Base-by-base conservation (phyloP, 2,797 vertebrate species). In the Gadopsis marmoratus region DNA sequence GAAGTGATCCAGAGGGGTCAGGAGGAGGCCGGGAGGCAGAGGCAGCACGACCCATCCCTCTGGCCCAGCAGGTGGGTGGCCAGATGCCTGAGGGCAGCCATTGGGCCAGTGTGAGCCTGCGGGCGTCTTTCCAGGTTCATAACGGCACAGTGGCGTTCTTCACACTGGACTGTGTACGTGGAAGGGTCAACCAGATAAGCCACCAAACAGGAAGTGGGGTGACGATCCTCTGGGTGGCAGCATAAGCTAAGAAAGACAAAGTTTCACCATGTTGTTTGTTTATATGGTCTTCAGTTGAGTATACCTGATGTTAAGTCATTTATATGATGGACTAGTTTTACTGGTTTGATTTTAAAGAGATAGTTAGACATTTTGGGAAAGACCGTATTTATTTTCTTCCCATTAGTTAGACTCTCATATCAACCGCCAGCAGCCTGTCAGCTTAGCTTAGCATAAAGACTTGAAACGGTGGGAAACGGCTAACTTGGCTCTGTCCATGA, bases 131-230 rank as follows among this genome's bases (percentile, higher is more conserved):
- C 85, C 91, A 93, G 70, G 96, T 97, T 37, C 91, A 45, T 6
- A 97, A 97, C 0, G 95, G 95, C 43, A 97, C 97, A 3, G 41
- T 92, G 4, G 71, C 97, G 72, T 96, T 94, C 19, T 89, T 96
- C 92, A 95, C 95, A 26, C 88, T 97, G 87, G 96, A 97, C 92
- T 98, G 97, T 8, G 93, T 97, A 1, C 96, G 95, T 3, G 96
- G 97, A 72, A 94, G 97, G 47, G 93, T 97, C 91, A 98, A 97
- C 90, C 96, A 97, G 88, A 96, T 98, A 78, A 91, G 96, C 84
- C 95, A 95, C 65, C 93, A 97, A 65, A 88, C 92, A 37, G 97
- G 96, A 87, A 97, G 96, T 37, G 94, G 92, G 48, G 86, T 97
- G 79, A 97, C 96, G 43, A 87, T 97, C 76, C 88, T 97, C 50